Evolutionary conservation across 1,140 invertebrate species (phyloP).

Genomic region (Cyclargus thomasi): DNA sequence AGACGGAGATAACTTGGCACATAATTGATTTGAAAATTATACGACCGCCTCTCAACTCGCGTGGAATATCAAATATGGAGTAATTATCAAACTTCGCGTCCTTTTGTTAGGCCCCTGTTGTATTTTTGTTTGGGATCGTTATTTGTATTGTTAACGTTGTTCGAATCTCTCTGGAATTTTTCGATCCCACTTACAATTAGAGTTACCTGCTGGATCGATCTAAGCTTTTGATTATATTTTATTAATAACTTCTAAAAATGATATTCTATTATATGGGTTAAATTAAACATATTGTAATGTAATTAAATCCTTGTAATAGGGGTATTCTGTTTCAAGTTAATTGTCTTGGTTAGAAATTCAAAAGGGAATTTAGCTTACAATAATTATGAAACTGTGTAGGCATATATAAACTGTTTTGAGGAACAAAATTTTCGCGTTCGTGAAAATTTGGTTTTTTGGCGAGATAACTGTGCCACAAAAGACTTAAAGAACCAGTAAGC

Average conservation of each 20-base stretch:
- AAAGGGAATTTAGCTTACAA: too few species aligned
- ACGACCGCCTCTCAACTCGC: constrained; percentile 25
- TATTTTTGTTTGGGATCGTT: neutral
- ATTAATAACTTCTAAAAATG: neutral
- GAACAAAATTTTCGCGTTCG: too few species aligned
- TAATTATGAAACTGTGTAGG: too few species aligned
- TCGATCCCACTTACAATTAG: neutral
- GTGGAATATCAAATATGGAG: constrained; percentile 10
- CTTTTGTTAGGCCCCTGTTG: neutral
- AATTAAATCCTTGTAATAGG: too few species aligned
- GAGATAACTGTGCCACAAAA: too few species aligned
- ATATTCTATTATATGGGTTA: too few species aligned
- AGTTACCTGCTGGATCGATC: neutral
- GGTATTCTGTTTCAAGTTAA: too few species aligned
- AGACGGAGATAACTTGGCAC: constrained; percentile 3
- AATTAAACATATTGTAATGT: too few species aligned
- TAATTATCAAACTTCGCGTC: constrained; percentile 8
- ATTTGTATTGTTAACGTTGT: neutral
- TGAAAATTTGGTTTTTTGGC: too few species aligned
- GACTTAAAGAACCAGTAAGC: too few species aligned
- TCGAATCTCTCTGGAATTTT: neutral
- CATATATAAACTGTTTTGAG: too few species aligned
- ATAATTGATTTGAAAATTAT: constrained; percentile 44
- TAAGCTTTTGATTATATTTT: neutral
- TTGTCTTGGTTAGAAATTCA: too few species aligned